phyloP scores from a whole-genome alignment of 2,888 invertebrate species.

The Agrotis exclamationis region DNA sequence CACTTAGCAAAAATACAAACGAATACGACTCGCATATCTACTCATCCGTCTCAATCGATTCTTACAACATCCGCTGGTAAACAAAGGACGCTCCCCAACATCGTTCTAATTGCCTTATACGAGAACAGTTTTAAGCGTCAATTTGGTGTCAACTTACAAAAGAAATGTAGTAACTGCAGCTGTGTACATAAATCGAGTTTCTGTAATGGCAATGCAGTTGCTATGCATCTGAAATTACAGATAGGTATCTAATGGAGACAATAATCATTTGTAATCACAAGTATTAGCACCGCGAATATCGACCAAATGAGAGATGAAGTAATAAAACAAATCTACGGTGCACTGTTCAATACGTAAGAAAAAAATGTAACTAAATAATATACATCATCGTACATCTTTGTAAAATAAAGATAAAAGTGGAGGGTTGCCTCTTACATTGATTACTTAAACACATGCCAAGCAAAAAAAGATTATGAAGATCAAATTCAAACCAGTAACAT shows the following conservation, averaged over 20 bases:
- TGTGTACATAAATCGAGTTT: not conserved
- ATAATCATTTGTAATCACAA: not conserved
- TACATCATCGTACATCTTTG: too few species aligned
- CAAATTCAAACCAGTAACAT: not conserved
- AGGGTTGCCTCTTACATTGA: not conserved
- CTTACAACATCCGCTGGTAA: slow-evolving; percentile 38
- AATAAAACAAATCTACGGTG: not conserved
- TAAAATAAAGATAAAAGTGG: too few species aligned
- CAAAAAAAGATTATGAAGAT: not conserved
- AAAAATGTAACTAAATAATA: not conserved
- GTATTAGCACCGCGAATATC: not conserved
- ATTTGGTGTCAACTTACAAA: slow-evolving; percentile 22
- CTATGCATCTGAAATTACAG: too few species aligned
- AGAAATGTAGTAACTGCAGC: not conserved
- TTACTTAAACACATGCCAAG: not conserved
- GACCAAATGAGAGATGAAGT: too few species aligned
- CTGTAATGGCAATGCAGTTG: too few species aligned
- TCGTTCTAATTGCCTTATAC: slow-evolving; percentile 20
- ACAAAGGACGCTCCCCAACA: slow-evolving; percentile 14
- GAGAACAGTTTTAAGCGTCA: slow-evolving; percentile 6
- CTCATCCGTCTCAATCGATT: slow-evolving; percentile 51
- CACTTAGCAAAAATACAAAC: slow-evolving; percentile 14
- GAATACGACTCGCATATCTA: slow-evolving; percentile 28
- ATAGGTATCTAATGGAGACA: not conserved
- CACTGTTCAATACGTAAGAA: not conserved